phyloP scores from a whole-genome alignment of 2,113 vertebrate genomes.

The Dasyurus viverrinus region DNA sequence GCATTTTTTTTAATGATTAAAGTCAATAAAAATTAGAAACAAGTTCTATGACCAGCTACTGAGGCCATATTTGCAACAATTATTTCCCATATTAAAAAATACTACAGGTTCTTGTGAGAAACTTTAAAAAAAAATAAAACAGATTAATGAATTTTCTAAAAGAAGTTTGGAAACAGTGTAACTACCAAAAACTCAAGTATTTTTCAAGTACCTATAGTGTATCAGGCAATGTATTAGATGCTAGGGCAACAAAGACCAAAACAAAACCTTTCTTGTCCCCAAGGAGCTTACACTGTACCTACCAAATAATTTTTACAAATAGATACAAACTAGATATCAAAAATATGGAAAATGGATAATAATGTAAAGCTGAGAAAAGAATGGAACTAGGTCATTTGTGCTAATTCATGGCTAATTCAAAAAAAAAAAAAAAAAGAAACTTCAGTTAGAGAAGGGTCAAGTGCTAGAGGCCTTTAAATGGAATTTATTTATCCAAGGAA shows the following conservation, averaged over 20 bases:
- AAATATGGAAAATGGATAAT: neutral
- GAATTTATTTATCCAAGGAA: conserved; percentile 64
- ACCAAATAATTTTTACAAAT: neutral
- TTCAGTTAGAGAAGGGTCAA: neutral
- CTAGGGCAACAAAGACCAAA: neutral
- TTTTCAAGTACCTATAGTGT: neutral
- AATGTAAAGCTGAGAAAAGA: neutral
- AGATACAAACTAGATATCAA: neutral
- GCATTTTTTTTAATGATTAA: neutral
- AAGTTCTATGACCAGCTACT: neutral
- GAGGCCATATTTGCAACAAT: neutral
- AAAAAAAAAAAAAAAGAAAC: conserved; percentile 26
- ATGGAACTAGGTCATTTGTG: neutral
- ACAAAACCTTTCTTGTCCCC: neutral
- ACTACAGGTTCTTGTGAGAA: neutral
- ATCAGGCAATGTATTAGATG: neutral
- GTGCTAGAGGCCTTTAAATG: neutral
- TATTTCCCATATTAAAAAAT: neutral
- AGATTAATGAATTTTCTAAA: neutral
- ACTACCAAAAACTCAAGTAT: neutral
- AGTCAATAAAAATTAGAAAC: neutral
- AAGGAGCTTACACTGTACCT: neutral
- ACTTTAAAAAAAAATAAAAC: neutral
- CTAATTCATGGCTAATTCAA: conserved; percentile 19
- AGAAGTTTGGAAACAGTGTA: neutral